These are phyloP conservation scores for human DNA, from an alignment of 2,113 vertebrate genomes.

Conservation along the genomic window GRCh38 chr2:179310501-179311000, in stretches of 20 bases:
- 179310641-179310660: neutral
- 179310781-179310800: conserved; percentile 31
- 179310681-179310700: neutral
- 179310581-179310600: conserved; percentile 16
- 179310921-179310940: neutral
- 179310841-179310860: neutral
- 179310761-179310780: conserved; percentile 24
- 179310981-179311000: conserved; percentile 46
- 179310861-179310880: conserved; percentile 22
- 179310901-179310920: conserved; percentile 26
- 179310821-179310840: conserved; percentile 36
- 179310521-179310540: neutral
- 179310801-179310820: conserved; percentile 48
- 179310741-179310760: neutral
- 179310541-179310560: neutral
- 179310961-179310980: conserved; percentile 13
- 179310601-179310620: neutral
- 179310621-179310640: conserved; percentile 12
- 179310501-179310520: neutral
- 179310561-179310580: neutral
- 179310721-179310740: neutral
- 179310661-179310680: neutral
- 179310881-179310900: conserved; percentile 13
- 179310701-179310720: neutral
- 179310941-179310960: conserved; percentile 33